Conservation (phyloP, 1,140 invertebrate genomes). For the Ctenoplectra terminalis region DNA sequence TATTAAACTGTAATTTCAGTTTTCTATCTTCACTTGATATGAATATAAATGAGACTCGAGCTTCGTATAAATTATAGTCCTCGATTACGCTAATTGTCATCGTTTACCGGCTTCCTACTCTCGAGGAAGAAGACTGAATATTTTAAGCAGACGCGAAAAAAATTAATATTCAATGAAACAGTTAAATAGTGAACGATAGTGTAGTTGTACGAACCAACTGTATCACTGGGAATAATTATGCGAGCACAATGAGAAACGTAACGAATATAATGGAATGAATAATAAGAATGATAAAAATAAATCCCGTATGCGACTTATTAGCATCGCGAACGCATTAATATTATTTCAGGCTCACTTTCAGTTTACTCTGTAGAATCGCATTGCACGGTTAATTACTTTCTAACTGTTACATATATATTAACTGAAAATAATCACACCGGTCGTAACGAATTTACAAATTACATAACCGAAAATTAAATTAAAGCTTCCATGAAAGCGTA, state of each 20-base stretch:
- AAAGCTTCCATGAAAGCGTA: no score
- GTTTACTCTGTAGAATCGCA: neutral
- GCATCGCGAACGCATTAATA: neutral
- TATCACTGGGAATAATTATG: neutral
- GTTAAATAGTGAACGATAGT: neutral
- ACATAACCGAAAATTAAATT: neutral
- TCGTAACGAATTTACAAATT: neutral
- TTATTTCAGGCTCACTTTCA: slow-evolving; percentile 5
- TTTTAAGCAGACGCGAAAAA: neutral
- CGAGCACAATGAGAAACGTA: neutral
- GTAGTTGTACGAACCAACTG: no score
- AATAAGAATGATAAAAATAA: neutral
- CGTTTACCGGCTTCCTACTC: neutral
- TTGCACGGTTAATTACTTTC: slow-evolving; percentile 29
- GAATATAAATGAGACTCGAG: no score
- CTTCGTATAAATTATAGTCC: neutral
- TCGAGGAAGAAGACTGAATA: neutral
- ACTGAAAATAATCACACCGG: neutral
- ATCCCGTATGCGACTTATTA: neutral
- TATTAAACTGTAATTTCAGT: no score
- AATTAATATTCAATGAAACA: neutral
- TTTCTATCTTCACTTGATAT: neutral
- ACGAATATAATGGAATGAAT: neutral
- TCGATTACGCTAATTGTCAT: neutral
- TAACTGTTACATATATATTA: neutral